These are phyloP conservation scores for Orientallactaga bullata DNA, from an alignment of 2,113 vertebrate genomes.

Conservation along the genomic window DNA sequence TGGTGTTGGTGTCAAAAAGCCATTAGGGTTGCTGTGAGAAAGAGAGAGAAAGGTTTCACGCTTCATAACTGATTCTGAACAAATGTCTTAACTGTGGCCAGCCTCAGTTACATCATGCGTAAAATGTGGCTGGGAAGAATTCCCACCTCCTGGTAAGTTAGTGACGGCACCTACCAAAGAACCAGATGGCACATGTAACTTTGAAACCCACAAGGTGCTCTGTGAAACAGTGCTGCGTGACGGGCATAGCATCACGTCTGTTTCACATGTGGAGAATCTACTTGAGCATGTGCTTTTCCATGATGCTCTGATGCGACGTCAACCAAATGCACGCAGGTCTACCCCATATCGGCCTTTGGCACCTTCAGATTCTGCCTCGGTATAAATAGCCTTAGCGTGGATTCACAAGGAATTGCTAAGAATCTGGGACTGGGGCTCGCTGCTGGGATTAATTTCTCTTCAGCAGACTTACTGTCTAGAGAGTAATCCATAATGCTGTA, in stretches of 20 bases:
- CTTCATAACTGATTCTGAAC: background rate
- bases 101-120: background rate
- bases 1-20: background rate
- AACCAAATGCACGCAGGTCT: slow-evolving; percentile 39
- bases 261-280: background rate
- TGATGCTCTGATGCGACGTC: background rate
- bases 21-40: too few species aligned
- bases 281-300: background rate
- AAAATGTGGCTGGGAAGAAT: background rate
- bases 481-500: slow-evolving; percentile 81
- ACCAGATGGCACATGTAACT: background rate
- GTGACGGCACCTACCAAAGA: background rate
- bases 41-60: background rate
- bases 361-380: slow-evolving; percentile 79
- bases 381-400: slow-evolving; percentile 83
- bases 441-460: slow-evolving; percentile 88
- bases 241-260: background rate
- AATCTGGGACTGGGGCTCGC: slow-evolving; percentile 83
- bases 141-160: background rate
- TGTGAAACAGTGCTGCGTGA: background rate
- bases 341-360: slow-evolving; percentile 81
- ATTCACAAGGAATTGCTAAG: slow-evolving; percentile 85
- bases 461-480: slow-evolving; percentile 85
- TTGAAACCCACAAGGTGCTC: background rate
- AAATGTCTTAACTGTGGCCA: background rate